Conservation (phyloP, 2,797 vertebrate genomes). For the Acanthurus tractus region DNA sequence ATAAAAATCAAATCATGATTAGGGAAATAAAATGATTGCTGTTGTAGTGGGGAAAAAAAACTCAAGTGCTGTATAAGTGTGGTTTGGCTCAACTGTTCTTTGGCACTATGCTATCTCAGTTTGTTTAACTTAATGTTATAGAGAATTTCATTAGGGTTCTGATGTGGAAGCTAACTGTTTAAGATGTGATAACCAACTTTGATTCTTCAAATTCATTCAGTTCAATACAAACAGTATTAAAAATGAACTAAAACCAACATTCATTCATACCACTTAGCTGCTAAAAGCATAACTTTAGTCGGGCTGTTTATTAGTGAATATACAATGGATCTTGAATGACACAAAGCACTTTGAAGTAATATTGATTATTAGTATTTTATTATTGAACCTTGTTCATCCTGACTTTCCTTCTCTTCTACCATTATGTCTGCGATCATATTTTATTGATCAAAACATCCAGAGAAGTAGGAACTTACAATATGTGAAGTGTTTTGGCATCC, state of each 20-base stretch:
- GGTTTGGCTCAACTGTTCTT: constrained; percentile 24
- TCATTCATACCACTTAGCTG: background rate
- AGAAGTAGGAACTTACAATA: no score
- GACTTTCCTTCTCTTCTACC: no score
- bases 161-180: constrained; percentile 1
- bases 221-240: background rate
- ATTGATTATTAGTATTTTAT: no score
- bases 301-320: no score
- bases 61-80: constrained; percentile 48
- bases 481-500: no score
- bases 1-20: constrained; percentile 68
- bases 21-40: constrained; percentile 68
- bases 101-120: constrained; percentile 18
- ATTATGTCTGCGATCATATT: no score
- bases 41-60: constrained; percentile 65
- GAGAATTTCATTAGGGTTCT: constrained; percentile 42
- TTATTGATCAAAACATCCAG: no score
- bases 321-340: no score
- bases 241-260: constrained; percentile 4
- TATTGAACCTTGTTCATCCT: no score
- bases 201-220: background rate
- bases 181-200: background rate
- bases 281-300: background rate
- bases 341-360: no score
- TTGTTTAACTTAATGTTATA: constrained; percentile 60